Base-by-base conservation (phyloP, 2,888 invertebrate genomes). In the Bugula neritina region DNA sequence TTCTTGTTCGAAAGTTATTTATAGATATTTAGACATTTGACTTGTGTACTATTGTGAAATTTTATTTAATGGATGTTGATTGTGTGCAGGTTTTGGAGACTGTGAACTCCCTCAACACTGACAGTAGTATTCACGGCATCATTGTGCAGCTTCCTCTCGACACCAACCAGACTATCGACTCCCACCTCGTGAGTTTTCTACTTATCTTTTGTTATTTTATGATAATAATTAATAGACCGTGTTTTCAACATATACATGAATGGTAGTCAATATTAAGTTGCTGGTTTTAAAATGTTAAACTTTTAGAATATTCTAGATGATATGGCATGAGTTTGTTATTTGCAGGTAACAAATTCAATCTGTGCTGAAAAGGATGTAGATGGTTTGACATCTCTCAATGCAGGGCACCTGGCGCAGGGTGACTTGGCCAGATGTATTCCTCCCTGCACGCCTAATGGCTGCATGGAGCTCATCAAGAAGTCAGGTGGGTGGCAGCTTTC, bases 381-480 rank as follows among this genome's bases (percentile, higher is more conserved):
- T 85, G 97, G 94, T 0, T 86, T 97, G 72, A 92, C 94, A 82
- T 93, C 94, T 0, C 88, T 92, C 69, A 99, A 98, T 85, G 95
- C 97, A 81, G 99, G 98, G 0, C 90, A 91, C 75, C 88, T 94
- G 1, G 91, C 95, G 0, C 90, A 93, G 73, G 96, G 96, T 0
- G 94, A 97, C 81, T 86, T 95, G 78, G 81, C 84, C 17, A 78
- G 78, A 34, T 93, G 94, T 57, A 95, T 97, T 82, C 84, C 97
- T 71, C 97, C 99, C 0, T 99, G 99, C 84, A 99, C 99, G 0
- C 97, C 99, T 0, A 91, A 91, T 75, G 99, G 98, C 1, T 94
- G 94, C 80, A 88, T 99, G 74, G 94, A 98, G 82, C 88, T 97
- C 5, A 93, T 94, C 77, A 92, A 91, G 83, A 88, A 86, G 86